phyloP scores from a whole-genome alignment of 2,888 invertebrate species.

The Piscicola geometra region DNA sequence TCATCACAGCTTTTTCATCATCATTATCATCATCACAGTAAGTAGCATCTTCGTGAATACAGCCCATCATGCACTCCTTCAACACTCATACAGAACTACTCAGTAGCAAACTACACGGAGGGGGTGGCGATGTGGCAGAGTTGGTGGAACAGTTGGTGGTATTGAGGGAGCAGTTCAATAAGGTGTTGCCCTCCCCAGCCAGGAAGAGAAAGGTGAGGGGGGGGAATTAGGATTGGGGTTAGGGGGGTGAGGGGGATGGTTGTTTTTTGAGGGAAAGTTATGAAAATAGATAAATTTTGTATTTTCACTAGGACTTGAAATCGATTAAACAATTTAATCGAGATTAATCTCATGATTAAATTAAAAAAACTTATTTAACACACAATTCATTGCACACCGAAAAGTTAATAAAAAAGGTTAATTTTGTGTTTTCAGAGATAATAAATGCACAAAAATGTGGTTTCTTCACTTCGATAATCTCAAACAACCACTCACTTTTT shows the following conservation, averaged over 20 bases:
- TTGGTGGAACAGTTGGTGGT: background rate
- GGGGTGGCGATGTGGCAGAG: background rate
- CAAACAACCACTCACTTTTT: too few species aligned
- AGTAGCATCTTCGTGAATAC: background rate
- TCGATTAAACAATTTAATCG: too few species aligned
- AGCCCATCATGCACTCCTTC: background rate
- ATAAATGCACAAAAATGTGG: too few species aligned
- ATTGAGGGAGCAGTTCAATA: background rate
- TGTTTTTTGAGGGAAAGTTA: background rate
- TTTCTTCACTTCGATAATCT: too few species aligned
- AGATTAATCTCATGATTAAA: too few species aligned
- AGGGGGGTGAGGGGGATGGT: background rate
- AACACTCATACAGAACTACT: background rate
- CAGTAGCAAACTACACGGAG: background rate
- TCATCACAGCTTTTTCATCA: too few species aligned
- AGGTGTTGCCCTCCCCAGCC: background rate
- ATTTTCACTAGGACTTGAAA: too few species aligned
- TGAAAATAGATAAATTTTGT: background rate
- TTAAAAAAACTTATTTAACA: too few species aligned
- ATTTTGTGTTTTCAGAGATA: too few species aligned
- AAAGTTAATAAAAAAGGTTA: too few species aligned
- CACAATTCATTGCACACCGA: too few species aligned
- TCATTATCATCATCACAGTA: background rate
- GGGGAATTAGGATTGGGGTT: background rate
- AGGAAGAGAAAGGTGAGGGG: conserved; percentile 6